Evolutionary conservation across 2,888 invertebrate genomes (phyloP).

Genomic region (Pilophorus perplexus): DNA sequence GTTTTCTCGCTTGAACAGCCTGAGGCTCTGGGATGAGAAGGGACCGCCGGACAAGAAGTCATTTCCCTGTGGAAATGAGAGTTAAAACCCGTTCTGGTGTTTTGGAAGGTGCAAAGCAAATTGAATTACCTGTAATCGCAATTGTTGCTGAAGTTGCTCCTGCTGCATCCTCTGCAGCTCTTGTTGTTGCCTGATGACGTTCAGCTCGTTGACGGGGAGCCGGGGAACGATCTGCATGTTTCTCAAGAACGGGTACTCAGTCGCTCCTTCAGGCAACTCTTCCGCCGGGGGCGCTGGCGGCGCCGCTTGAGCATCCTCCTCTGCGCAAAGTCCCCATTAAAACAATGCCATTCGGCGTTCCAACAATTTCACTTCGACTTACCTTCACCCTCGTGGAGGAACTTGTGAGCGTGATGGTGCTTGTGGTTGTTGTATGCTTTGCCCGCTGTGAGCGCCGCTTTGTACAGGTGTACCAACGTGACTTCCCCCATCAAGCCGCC

Average conservation of each 20-base stretch:
- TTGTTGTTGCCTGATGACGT: slow-evolving; percentile 48
- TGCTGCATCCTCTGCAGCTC: slow-evolving; percentile 45
- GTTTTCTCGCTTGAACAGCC: slow-evolving; percentile 47
- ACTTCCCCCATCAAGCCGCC: slow-evolving; percentile 70
- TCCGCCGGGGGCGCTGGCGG: slow-evolving; percentile 47
- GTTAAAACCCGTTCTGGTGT: neutral
- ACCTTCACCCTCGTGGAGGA: slow-evolving; percentile 53
- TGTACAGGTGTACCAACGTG: slow-evolving; percentile 77
- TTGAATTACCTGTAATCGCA: neutral
- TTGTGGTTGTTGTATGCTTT: slow-evolving; percentile 85
- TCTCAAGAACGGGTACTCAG: slow-evolving; percentile 47
- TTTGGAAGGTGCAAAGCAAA: neutral
- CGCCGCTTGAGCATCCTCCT: slow-evolving; percentile 33
- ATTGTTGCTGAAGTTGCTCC: slow-evolving; percentile 28
- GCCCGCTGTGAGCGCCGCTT: slow-evolving; percentile 76
- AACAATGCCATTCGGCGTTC: no score
- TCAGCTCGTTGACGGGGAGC: slow-evolving; percentile 48
- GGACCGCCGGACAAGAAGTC: slow-evolving; percentile 29
- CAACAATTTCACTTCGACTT: neutral
- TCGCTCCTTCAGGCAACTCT: slow-evolving; percentile 50
- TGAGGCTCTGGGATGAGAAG: slow-evolving; percentile 41
- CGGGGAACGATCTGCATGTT: slow-evolving; percentile 48
- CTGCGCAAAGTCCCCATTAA: no score
- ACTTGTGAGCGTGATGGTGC: slow-evolving; percentile 71
- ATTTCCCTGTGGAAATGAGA: slow-evolving; percentile 1